Base-by-base conservation (phyloP, 2,113 vertebrate species). In the Numenius arquata region DNA sequence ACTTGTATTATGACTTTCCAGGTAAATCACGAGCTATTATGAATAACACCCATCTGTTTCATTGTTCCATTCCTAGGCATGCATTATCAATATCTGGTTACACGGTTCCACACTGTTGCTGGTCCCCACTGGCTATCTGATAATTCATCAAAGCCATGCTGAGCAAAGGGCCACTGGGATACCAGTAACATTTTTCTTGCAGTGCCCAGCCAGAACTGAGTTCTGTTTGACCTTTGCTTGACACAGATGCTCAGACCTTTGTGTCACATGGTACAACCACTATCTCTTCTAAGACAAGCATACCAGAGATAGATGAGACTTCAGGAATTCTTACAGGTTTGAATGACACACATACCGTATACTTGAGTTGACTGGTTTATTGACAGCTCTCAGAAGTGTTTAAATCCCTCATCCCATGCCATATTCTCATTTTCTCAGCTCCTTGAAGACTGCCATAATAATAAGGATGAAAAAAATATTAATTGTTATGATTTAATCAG, bases 111-210 rank as follows among this genome's bases (percentile, higher is more conserved):
- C 2, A 4, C 29, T 55, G 8, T 4, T 68, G 38, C 12, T 70
- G 55, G 47, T 61, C 40, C 34, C 45, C 38, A 15, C 23, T 48
- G 48, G 11, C 26, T 61, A 12, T 40, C 56, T 56, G 59, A 74
- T 55, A 17, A 43, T 53, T 55, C 47, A n/a, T 38, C 73, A 47
- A 2, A 29, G 16, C 15, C 0, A 0, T n/a, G 34, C 12, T 1
- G 1, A 77, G 36, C 11, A 81, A 73, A 89, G 36, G 12, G 19
- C 58, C n/a, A n/a, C 6, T 43, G 29, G 32, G 32, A 66, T 23
- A 73, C 8, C 29, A 74, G 2, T 16, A 75, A 74, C 19, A 48
- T 15, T 88, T 59, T 84, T 85, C 15, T 88, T 63, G 56, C 12
- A 47, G 20, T 36, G 47, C 9, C 15, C n/a, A 84, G 12, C 8